Base-by-base conservation (phyloP, 2,797 vertebrate genomes). In the Pseudomugil gertrudae region DNA sequence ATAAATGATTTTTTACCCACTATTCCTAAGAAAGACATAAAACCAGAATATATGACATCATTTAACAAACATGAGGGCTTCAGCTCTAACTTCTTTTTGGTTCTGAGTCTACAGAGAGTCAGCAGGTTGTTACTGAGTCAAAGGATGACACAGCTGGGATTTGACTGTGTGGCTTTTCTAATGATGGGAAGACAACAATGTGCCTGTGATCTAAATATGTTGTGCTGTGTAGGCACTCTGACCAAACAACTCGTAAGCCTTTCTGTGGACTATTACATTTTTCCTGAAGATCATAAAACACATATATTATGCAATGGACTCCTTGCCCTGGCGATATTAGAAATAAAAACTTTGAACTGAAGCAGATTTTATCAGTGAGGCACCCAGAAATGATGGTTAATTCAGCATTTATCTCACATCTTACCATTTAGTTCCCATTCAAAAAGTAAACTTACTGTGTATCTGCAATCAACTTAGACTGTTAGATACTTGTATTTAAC, bases 111-210 rank as follows among this genome's bases (percentile, higher is more conserved):
- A 45, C 57, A 45, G 43, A 50, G 52, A 13, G 29, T 35, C 32
- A 19, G 26, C 27, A 1, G 45, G n/a, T 36, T 59, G 26, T 38
- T 57, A 55, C n/a, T 81, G 84, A 86, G 71, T 88, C 76, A 81
- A 76, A 36, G 13, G 43, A 58, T 78, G 83, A 75, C 62, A 19
- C 57, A 32, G 54, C 26, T 9, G 48, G 45, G 35, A 35, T 40
- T 69, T 7, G 33, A 3, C 30, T 23, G 0, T 72, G 77, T 56
- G 82, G 74, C 36, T 78, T 80, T 83, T 26, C 21, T 70, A 60
- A 83, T 86, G 58, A 75, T 11, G 2, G 43, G 29, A n/a, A 65
- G 68, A 75, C 53, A 64, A 63, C 63, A 40, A 26, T 3, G 5
- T 73, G 35, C 19, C 38, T 55, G 19, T 1, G 1, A 72, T 60